A percentile compares a stretch with the other conserved stretches of the same genome.
Conservation (phyloP, 2,888 invertebrate species). For the Diaperis boleti region DNA sequence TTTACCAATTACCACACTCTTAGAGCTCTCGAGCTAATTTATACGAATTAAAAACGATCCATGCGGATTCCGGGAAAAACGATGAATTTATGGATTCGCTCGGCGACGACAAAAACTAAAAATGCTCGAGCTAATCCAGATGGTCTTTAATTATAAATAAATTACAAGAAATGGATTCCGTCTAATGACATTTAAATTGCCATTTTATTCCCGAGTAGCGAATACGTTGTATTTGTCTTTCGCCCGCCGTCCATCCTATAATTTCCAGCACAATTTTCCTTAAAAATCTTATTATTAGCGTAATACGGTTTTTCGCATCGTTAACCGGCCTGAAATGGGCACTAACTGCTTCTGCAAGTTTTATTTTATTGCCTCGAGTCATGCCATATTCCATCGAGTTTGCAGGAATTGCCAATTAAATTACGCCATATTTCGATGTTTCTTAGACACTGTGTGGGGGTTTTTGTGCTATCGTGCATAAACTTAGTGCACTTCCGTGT, state of each 20-base stretch:
- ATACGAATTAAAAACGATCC: conserved; percentile 1
- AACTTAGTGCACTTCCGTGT: no score
- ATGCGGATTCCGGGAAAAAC: conserved; percentile 4
- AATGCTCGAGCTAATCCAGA: conserved; percentile 2
- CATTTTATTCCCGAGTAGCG: conserved; percentile 49
- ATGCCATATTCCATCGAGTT: conserved; percentile 41
- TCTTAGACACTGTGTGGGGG: no score
- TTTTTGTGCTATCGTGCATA: background rate
- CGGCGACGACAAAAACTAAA: conserved; percentile 1
- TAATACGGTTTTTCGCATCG: conserved; percentile 56
- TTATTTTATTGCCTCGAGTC: conserved; percentile 48
- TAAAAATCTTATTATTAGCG: conserved; percentile 54
- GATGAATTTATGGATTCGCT: conserved; percentile 11
- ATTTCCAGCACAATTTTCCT: conserved; percentile 53
- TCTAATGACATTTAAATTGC: conserved; percentile 52
- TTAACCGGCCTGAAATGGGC: conserved; percentile 55
- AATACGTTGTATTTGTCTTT: conserved; percentile 43
- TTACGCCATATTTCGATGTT: background rate
- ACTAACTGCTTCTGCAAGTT: conserved; percentile 48
- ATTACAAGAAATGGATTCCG: conserved; percentile 16
- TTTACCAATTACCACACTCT: conserved; percentile 24
- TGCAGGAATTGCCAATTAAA: conserved; percentile 4
- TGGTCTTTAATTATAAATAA: conserved; percentile 24
- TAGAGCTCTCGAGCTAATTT: conserved; percentile 7
- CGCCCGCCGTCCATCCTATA: conserved; percentile 51